Percentiles rank a stretch among this genome's conserved stretches.
These are phyloP conservation scores for Nineta flava DNA, from an alignment of 2,888 invertebrate species.

Conservation along the genomic window DNA sequence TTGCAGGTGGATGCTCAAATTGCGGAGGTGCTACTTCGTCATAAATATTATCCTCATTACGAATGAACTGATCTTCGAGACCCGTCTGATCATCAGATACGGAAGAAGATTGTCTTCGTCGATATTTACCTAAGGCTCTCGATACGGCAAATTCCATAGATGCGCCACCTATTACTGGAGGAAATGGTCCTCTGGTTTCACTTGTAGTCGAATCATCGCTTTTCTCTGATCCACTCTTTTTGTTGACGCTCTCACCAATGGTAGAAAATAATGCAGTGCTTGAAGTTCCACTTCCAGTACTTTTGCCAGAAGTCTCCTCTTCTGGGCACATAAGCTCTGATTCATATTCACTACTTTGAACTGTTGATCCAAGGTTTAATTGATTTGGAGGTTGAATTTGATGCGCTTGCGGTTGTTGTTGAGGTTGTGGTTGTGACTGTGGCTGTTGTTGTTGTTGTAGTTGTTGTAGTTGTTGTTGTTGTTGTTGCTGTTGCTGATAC, in stretches of 20 bases:
- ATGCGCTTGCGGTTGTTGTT: constrained; percentile 12
- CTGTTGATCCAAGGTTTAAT: constrained; percentile 24
- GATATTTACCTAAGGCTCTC: constrained; percentile 62
- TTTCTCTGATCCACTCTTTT: constrained; percentile 37
- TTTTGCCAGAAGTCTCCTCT: constrained; percentile 40
- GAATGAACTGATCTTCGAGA: constrained; percentile 32
- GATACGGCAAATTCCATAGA: constrained; percentile 77
- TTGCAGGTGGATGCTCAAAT: constrained; percentile 10
- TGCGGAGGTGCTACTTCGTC: constrained; percentile 12
- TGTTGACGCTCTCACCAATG: constrained; percentile 54
- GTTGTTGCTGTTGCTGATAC: neutral
- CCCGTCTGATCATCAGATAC: constrained; percentile 49
- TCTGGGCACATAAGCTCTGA: constrained; percentile 41
- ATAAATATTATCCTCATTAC: constrained; percentile 16
- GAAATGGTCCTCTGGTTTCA: constrained; percentile 29
- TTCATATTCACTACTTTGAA: constrained; percentile 40
- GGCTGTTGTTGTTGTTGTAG: constrained; percentile 26
- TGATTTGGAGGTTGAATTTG: constrained; percentile 23
- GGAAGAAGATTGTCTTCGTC: constrained; percentile 54
- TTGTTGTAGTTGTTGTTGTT: constrained; percentile 11
- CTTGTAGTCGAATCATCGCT: constrained; percentile 36
- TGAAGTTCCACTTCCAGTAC: constrained; percentile 36
- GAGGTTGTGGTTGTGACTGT: constrained; percentile 28
- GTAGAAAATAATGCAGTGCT: constrained; percentile 52
- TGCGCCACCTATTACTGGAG: constrained; percentile 43